phyloP scores from a whole-genome alignment of 2,888 invertebrate species.

The Penaeus monodon region DNA sequence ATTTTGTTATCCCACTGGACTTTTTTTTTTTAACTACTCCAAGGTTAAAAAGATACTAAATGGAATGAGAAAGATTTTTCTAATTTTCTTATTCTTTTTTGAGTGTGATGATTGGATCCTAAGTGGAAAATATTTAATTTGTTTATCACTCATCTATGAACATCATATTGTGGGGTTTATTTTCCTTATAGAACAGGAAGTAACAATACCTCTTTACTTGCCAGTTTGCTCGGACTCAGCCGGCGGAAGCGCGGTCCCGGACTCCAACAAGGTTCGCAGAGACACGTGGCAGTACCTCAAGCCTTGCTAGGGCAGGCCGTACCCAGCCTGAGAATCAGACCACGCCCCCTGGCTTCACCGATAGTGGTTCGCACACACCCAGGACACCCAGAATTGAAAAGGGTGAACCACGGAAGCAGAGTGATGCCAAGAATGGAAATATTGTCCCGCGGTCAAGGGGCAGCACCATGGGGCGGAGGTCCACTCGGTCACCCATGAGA shows the following conservation, averaged over 20 bases:
- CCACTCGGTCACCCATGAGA: constrained; percentile 48
- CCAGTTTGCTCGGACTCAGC: constrained; percentile 49
- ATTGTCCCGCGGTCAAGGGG: constrained; percentile 24
- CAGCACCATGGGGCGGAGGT: constrained; percentile 31
- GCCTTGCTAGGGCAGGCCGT: constrained; percentile 12
- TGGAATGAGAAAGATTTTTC: no score
- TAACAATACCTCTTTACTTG: neutral
- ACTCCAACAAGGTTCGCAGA: neutral
- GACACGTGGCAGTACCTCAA: neutral
- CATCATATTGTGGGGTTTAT: no score
- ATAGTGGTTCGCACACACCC: constrained; percentile 33
- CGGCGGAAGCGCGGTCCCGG: constrained; percentile 30
- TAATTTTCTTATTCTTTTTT: no score
- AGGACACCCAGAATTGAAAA: constrained; percentile 45
- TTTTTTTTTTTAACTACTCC: no score
- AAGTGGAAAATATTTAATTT: no score
- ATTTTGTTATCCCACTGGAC: no score
- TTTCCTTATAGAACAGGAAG: no score
- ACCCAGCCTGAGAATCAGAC: constrained; percentile 26
- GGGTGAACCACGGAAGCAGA: constrained; percentile 29
- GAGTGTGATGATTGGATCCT: no score
- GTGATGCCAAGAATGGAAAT: constrained; percentile 51
- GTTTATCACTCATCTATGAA: no score
- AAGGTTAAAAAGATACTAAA: no score
- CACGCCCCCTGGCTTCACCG: constrained; percentile 3